Conservation (phyloP, 1,140 invertebrate genomes). For the Campoletis sonorensis region DNA sequence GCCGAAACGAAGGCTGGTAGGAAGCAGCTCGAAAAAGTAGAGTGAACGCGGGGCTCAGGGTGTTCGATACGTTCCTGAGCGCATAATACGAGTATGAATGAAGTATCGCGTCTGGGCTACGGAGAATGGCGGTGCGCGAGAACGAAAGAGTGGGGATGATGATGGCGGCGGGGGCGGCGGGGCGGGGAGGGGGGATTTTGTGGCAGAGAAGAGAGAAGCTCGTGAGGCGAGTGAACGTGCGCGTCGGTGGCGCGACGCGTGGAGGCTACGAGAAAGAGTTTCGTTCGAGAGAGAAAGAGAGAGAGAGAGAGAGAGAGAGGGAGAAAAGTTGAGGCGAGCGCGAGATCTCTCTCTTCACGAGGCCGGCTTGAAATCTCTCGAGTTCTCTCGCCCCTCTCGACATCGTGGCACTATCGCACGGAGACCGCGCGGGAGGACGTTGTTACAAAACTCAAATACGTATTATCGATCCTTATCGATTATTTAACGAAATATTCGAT, state of each 20-base stretch:
- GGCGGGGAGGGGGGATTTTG: neutral
- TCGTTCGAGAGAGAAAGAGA: neutral
- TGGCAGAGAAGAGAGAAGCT: neutral
- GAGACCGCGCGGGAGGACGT: no score
- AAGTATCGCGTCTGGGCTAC: conserved; percentile 74
- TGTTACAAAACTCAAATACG: no score
- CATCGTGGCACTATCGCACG: no score
- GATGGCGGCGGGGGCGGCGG: neutral
- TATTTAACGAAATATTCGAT: no score
- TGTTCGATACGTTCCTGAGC: conserved; percentile 60
- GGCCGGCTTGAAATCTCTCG: neutral
- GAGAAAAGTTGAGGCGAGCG: neutral
- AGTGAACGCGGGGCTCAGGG: conserved; percentile 35
- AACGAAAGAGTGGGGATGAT: conserved; percentile 39
- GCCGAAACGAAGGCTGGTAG: neutral
- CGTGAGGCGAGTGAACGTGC: neutral
- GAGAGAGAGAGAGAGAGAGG: neutral
- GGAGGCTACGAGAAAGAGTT: neutral
- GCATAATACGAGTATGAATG: conserved; percentile 81
- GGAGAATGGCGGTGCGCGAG: conserved; percentile 59
- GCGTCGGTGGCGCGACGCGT: neutral
- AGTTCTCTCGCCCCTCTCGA: no score
- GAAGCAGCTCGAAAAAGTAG: neutral
- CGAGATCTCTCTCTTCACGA: neutral
- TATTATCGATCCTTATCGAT: no score